phyloP scores from a whole-genome alignment of 2,797 vertebrate genomes.

The Acanthornis magna region DNA sequence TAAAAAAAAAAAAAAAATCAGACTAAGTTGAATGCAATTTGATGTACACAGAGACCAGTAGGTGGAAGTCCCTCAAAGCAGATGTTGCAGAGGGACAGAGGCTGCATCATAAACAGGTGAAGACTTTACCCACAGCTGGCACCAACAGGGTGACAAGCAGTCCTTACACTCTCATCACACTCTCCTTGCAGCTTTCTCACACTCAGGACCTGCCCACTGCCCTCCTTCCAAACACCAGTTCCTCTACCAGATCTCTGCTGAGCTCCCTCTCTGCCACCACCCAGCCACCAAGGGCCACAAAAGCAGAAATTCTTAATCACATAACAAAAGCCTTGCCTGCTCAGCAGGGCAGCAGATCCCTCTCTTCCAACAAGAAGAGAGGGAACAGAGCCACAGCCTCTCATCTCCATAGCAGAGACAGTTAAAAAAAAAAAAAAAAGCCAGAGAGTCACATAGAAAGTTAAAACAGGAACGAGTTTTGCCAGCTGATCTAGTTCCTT shows the following conservation, averaged over 20 bases:
- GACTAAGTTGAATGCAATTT: not conserved
- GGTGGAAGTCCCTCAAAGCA: not conserved
- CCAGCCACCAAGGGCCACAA: not conserved
- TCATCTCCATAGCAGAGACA: not conserved
- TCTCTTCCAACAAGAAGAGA: not conserved
- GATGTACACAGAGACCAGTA: not conserved
- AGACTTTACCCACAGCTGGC: not conserved
- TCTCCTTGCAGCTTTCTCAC: not conserved
- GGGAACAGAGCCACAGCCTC: not conserved
- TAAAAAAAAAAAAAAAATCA: not conserved
- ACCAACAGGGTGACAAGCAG: not conserved
- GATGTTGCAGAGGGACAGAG: not conserved
- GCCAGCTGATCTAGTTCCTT: constrained; percentile 3
- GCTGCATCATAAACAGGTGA: not conserved
- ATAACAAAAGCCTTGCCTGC: not conserved
- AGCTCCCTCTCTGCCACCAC: not conserved
- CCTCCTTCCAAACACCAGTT: not conserved
- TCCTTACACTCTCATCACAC: not conserved
- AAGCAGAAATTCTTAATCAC: not conserved
- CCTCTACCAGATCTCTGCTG: not conserved
- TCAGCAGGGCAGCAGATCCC: not conserved
- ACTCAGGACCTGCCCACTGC: not conserved
- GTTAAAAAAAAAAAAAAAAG: not conserved
- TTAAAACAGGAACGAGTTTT: not conserved
- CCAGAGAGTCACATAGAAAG: not conserved